phyloP scores from a whole-genome alignment of 2,797 vertebrate genomes.

The Argyrosomus regius region DNA sequence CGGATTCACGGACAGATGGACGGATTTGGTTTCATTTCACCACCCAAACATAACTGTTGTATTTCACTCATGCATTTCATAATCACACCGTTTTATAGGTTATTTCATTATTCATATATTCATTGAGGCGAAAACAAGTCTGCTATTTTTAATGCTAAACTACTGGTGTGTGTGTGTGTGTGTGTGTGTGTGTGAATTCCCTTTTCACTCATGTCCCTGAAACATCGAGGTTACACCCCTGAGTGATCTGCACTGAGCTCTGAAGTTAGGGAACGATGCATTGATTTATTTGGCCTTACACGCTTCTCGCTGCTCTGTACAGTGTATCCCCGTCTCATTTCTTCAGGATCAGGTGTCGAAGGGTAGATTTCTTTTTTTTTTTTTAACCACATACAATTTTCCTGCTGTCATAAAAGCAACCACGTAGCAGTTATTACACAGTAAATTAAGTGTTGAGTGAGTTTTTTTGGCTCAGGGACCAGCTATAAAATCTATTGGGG shows the following conservation, averaged over 20 bases:
- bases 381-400: slow-evolving; percentile 26
- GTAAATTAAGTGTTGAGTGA: slow-evolving; percentile 34
- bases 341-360: slow-evolving; percentile 15
- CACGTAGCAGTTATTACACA: slow-evolving; percentile 19
- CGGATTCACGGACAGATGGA: background rate
- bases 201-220: slow-evolving; percentile 27
- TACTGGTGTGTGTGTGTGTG: slow-evolving; percentile 8
- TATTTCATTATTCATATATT: slow-evolving; percentile 39
- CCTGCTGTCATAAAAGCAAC: slow-evolving; percentile 37
- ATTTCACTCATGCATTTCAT: background rate
- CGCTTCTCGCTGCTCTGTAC: slow-evolving; percentile 17
- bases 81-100: background rate
- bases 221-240: slow-evolving; percentile 44
- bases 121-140: slow-evolving; percentile 2
- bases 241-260: slow-evolving; percentile 30
- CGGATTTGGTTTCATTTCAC: background rate
- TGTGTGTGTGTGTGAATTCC: slow-evolving; percentile 6
- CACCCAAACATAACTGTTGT: slow-evolving; percentile 1
- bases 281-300: slow-evolving; percentile 50
- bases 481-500: slow-evolving; percentile 1
- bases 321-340: slow-evolving; percentile 13
- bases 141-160: slow-evolving; percentile 37
- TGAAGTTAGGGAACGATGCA: slow-evolving; percentile 25
- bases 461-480: slow-evolving; percentile 28
- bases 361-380: slow-evolving; percentile 1